A percentile compares a stretch with the other conserved stretches of the same genome.
Conservation (phyloP, 2,888 invertebrate genomes). For the Limenitis camilla region DNA sequence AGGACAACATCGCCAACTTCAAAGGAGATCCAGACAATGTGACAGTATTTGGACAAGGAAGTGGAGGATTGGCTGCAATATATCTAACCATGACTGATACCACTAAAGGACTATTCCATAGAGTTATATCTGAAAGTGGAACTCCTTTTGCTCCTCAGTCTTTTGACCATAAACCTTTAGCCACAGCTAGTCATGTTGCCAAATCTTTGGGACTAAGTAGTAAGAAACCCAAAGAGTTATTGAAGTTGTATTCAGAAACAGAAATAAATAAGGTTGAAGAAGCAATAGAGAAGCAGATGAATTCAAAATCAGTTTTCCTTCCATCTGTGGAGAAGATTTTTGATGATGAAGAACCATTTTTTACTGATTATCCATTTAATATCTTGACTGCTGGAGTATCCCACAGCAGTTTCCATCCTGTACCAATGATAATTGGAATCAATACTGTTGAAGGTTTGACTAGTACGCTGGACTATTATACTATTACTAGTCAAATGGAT, state of each 20-base stretch:
- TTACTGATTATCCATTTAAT: slow-evolving; percentile 61
- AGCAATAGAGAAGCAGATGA: slow-evolving; percentile 61
- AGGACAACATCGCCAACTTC: slow-evolving; percentile 53
- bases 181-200: slow-evolving; percentile 56
- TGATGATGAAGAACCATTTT: slow-evolving; percentile 55
- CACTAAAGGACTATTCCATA: slow-evolving; percentile 58
- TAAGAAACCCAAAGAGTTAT: slow-evolving; percentile 42
- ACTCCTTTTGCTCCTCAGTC: slow-evolving; percentile 51
- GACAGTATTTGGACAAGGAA: slow-evolving; percentile 64
- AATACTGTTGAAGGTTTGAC: slow-evolving; percentile 72
- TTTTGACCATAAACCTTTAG: slow-evolving; percentile 47
- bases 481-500: slow-evolving; percentile 56
- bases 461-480: slow-evolving; percentile 54
- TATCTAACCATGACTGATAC: slow-evolving; percentile 56
- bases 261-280: slow-evolving; percentile 48
- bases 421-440: slow-evolving; percentile 70
- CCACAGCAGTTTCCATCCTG: slow-evolving; percentile 43
- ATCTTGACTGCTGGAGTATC: slow-evolving; percentile 41
- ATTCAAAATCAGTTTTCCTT: slow-evolving; percentile 54
- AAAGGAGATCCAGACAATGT: slow-evolving; percentile 60
- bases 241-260: slow-evolving; percentile 45
- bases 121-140: slow-evolving; percentile 60
- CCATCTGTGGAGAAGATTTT: slow-evolving; percentile 54
- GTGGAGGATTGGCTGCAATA: slow-evolving; percentile 58
- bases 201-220: slow-evolving; percentile 51